Evolutionary conservation across 2,888 invertebrate species (phyloP).

Genomic region (Hipparchia semele): DNA sequence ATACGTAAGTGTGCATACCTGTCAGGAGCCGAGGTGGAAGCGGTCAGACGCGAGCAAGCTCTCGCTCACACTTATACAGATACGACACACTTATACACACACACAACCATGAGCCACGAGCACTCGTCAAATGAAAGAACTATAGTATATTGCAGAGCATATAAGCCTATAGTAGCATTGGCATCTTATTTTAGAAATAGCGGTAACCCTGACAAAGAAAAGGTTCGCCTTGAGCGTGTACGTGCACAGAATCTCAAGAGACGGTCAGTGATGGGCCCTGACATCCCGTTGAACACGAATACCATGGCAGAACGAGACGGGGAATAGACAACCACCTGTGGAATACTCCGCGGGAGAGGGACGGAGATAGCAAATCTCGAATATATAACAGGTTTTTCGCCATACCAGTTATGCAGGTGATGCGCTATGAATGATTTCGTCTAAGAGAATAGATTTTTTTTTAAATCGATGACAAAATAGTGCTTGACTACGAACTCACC

Average conservation of each 20-base stretch:
- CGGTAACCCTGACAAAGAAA: conserved; percentile 44
- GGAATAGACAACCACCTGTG: conserved; percentile 21
- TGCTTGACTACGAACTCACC: too few species aligned
- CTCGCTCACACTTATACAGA: too few species aligned
- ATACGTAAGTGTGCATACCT: too few species aligned
- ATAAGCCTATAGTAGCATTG: too few species aligned
- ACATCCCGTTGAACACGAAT: conserved; percentile 54
- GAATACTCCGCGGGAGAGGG: conserved; percentile 18
- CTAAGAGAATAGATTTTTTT: conserved; percentile 27
- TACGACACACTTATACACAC: too few species aligned
- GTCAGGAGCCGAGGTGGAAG: too few species aligned
- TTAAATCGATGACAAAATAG: not conserved
- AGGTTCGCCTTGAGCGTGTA: conserved; percentile 49
- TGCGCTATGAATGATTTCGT: conserved; percentile 39
- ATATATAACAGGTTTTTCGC: conserved; percentile 40
- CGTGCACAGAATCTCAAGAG: conserved; percentile 50
- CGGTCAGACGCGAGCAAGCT: too few species aligned
- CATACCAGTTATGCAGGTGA: conserved; percentile 38
- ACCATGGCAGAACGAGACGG: conserved; percentile 47
- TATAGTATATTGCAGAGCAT: too few species aligned
- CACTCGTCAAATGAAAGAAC: too few species aligned
- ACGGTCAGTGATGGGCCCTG: conserved; percentile 42
- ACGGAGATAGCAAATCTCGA: conserved; percentile 25
- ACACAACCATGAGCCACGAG: too few species aligned
- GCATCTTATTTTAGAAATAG: conserved; percentile 20